Percentiles rank a stretch among this genome's conserved stretches.
These are phyloP conservation scores for Anorthoa munda DNA, from an alignment of 2,888 invertebrate species.

Conservation along the genomic window DNA sequence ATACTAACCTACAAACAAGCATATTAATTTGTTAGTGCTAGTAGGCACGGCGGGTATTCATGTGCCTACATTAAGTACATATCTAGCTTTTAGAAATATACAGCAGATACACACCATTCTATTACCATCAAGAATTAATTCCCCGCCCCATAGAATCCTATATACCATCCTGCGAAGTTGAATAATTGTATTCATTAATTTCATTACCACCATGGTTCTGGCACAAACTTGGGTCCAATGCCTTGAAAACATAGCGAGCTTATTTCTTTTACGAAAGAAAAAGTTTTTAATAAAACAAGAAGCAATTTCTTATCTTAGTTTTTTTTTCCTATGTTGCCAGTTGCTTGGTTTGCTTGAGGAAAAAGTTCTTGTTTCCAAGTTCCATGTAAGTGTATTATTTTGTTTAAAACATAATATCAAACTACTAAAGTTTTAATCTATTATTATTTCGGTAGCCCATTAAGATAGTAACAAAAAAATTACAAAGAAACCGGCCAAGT, in stretches of 20 bases:
- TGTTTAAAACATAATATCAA: background rate
- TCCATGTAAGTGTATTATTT: too few species aligned
- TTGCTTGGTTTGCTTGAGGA: constrained; percentile 4
- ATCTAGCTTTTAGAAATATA: background rate
- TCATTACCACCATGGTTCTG: constrained; percentile 42
- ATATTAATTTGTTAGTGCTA: too few species aligned
- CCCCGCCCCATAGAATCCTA: constrained; percentile 23
- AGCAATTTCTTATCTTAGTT: constrained; percentile 43
- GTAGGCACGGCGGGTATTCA: too few species aligned
- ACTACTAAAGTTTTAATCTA: background rate
- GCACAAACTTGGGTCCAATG: constrained; percentile 19
- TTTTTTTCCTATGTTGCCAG: constrained; percentile 17
- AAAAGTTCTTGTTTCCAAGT: background rate
- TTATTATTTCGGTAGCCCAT: background rate
- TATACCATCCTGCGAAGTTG: constrained; percentile 30
- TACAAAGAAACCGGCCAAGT: too few species aligned
- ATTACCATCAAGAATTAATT: constrained; percentile 28
- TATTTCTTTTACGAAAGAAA: constrained; percentile 17
- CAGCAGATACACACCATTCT: background rate
- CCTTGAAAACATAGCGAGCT: constrained; percentile 22
- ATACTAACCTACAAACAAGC: too few species aligned
- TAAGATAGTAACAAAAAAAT: background rate
- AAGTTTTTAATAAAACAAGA: constrained; percentile 56
- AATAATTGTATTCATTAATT: constrained; percentile 58
- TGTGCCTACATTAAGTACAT: too few species aligned